Evolutionary conservation across 2,888 invertebrate genomes (phyloP), one percentile per base, ranked within the genome.

Genomic region (Erannis defoliaria): DNA sequence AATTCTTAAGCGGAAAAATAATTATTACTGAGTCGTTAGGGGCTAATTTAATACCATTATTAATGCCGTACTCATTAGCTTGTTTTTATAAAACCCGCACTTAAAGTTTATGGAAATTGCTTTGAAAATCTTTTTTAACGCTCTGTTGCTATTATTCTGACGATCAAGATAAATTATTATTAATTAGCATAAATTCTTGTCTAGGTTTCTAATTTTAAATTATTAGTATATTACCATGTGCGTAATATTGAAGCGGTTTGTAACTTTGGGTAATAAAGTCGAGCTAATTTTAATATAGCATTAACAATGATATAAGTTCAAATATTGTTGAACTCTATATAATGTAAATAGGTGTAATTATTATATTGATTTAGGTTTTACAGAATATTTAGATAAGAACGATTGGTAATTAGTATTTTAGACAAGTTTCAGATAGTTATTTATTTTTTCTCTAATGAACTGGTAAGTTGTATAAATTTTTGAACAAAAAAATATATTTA

Each of bases 21-120:
- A 53, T 58, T 45, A 53, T 45, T 45, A 14, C 40, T 4, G 5
- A 19, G 43, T 58, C 58, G 46, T 58, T 58, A 58, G 19, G 26
- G 46, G 51, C 29, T 53, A 38, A 51, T 51, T 38, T 38, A 58
- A 53, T 58, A 40, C 53, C 58, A 33, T 53, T 53, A 57, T 57
- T 58, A 53, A 51, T 43, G 46, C 23, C 23, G 18, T 19, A 9
- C 58, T 53, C 53, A 58, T 58, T 58, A 58, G 38, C 40, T 21
- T 12, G 16, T 31, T 21, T 31, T 46, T 40, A 38, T 51, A 58
- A 58, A 51, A 33, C 46, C 26, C 43, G 37, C 51, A 50, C 14
- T 57, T 45, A 43, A 45, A 40, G 10, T 48, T 55, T 55, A 48
- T 48, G 48, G 33, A 48, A 21, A 48, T 48, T 31, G 31, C 48